Percentiles rank a stretch among this genome's conserved stretches.
Evolutionary conservation across 2,797 vertebrate genomes (phyloP).

Genomic region (Clarias laeviceps): DNA sequence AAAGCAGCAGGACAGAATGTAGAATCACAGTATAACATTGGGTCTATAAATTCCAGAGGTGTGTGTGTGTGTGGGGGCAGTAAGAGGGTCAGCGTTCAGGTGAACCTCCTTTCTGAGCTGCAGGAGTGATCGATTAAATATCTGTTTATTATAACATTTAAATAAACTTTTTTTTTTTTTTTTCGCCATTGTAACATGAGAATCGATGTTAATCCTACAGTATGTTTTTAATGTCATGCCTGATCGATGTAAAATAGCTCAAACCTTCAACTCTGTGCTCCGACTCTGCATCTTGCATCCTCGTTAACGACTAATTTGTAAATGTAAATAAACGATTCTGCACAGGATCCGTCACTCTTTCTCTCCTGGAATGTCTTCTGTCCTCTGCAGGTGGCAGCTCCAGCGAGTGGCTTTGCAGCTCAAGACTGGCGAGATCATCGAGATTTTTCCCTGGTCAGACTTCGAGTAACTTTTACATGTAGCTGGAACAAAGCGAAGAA

Average conservation of each 20-base stretch:
- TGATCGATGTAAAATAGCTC: background rate
- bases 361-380: conserved; percentile 14
- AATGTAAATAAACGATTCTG: background rate
- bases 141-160: too few relatives aligned
- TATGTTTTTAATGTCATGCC: too few relatives aligned
- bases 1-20: background rate
- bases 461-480: conserved; percentile 16
- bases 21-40: background rate
- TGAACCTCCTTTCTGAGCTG: too few relatives aligned
- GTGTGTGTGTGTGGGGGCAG: too few relatives aligned
- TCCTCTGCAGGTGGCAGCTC: conserved; percentile 69
- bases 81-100: too few relatives aligned
- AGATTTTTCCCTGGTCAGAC: conserved; percentile 50
- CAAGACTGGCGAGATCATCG: conserved; percentile 63
- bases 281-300: too few relatives aligned
- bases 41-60: background rate
- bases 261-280: background rate
- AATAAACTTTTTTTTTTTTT: too few relatives aligned
- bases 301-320: background rate
- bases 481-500: background rate
- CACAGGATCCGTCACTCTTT: background rate
- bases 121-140: too few relatives aligned
- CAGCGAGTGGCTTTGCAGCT: conserved; percentile 73
- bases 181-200: too few relatives aligned
- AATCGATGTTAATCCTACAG: too few relatives aligned